Evolutionary conservation across 2,797 vertebrate genomes (phyloP).

Genomic region (Eidolon dupreanum): DNA sequence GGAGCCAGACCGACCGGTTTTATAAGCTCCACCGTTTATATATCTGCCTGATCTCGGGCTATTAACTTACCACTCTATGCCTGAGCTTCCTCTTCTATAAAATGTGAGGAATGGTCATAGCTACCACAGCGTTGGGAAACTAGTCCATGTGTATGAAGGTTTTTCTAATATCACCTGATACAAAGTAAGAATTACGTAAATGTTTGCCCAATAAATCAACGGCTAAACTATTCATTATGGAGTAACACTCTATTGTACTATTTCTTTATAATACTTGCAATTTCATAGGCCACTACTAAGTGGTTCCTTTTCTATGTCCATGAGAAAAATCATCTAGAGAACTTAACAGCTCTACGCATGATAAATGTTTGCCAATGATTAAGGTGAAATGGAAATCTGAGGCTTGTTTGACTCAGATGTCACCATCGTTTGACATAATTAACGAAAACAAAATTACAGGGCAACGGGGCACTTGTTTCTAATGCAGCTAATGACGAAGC

Average conservation of each 20-base stretch:
- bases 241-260: not conserved
- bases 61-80: not conserved
- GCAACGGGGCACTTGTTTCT: not conserved
- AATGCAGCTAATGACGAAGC: not conserved
- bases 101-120: not conserved
- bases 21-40: not conserved
- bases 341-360: not conserved
- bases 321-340: not conserved
- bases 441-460: not conserved
- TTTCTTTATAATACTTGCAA: not conserved
- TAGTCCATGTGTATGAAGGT: no score
- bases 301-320: not conserved
- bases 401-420: not conserved
- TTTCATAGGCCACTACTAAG: not conserved
- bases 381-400: not conserved
- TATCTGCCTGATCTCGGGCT: not conserved
- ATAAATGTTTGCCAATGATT: not conserved
- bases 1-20: not conserved
- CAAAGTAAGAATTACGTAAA: not conserved
- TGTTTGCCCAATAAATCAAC: not conserved
- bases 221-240: not conserved
- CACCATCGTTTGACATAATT: not conserved
- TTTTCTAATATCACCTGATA: not conserved
- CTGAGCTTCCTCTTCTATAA: not conserved
- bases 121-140: not conserved